Base-by-base conservation (phyloP, 2,113 vertebrate genomes). In the Cygnus buccinator region DNA sequence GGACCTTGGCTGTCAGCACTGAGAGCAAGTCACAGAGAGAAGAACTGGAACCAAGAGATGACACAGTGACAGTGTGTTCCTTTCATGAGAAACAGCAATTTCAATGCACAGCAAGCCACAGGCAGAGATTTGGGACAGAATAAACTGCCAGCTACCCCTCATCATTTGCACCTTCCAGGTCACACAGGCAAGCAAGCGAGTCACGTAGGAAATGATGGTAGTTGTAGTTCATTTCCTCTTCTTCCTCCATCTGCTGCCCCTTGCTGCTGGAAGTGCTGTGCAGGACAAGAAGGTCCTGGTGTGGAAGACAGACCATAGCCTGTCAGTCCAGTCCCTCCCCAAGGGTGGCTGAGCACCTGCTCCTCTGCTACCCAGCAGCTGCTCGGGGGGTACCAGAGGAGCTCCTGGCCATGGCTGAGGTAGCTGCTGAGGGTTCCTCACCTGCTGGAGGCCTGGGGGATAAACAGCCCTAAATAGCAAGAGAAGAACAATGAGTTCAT, bases 311-410 rank as follows among this genome's bases (percentile, higher is more conserved):
- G 28, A 50, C 18, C 26, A 14, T 1, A 55, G 6, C 22, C 23
- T 1, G 6, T 52, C 57, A 33, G 3, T 46, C 13, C 48, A 79
- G 33, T 55, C 15, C 23, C 19, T 84, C 16, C 31, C 20, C 0
- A 2, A 76, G 31, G 17, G 16, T 2, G 7, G 6, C 25, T 39
- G 8, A 81, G 28, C 0, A 1, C 4, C 70, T 4, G 3, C 21
- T 65, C 1, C 1, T 86, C 55, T 65, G 62, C 12, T 61, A 5
- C 26, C 22, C 28, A 57, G 31, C 8, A 67, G 50, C 43, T 4
- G 3, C 37, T 54, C 11, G 19, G 28, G n/a, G 29, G 52, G 58
- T 7, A 57, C 12, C 0, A 0, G 31, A 59, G 29, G 10, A 84
- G 28, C 22, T 75, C 29, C 35, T 48, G 46, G 26, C 21, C 39